Base-by-base conservation (phyloP, 1,140 invertebrate species). In the Ceratina japonica region DNA sequence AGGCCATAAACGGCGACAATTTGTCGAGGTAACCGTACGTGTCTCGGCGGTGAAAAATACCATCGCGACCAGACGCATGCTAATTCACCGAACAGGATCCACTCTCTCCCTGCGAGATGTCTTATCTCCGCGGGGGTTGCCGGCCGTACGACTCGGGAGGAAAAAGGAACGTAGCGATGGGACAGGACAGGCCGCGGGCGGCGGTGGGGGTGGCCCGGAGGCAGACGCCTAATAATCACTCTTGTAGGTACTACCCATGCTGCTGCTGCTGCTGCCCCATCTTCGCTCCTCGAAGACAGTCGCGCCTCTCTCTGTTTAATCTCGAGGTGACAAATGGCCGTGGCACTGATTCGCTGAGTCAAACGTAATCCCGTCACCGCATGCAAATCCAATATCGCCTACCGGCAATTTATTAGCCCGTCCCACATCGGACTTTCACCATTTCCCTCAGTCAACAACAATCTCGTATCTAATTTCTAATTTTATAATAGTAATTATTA, bases 291-390 rank as follows among this genome's bases (percentile, higher is more conserved):
- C 84, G 81, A 87, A 85, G 88, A 84, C 87, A 89, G 86, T 89
- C 85, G 86, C 52, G 68, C 87, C 87, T 89, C 86, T 89, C 86
- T 89, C 84, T 82, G 83, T 89, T 89, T 90, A 90, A 90, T 90
- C 88, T 90, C 81, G 78, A 89, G 81, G 87, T 90, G 89, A 90
- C 89, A 90, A 90, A 90, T 90, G 87, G 89, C 79, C 82, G 79
- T 81, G 86, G 85, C 86, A 88, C 88, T 89, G 89, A 90, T 90
- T 90, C 85, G 89, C 81, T 87, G 89, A 90, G 87, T 90, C 89
- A 90, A 90, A 89, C 84, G 78, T 90, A 90, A 90, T 90, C 89
- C 88, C 84, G 84, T 90, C 89, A 81, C 89, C 89, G 85, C 89
- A 89, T 87, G 84, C 88, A 90, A 90, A 90, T 87, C 86, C 87